Conservation (phyloP, 2,888 invertebrate species). For the Acanthoscelides obtectus region DNA sequence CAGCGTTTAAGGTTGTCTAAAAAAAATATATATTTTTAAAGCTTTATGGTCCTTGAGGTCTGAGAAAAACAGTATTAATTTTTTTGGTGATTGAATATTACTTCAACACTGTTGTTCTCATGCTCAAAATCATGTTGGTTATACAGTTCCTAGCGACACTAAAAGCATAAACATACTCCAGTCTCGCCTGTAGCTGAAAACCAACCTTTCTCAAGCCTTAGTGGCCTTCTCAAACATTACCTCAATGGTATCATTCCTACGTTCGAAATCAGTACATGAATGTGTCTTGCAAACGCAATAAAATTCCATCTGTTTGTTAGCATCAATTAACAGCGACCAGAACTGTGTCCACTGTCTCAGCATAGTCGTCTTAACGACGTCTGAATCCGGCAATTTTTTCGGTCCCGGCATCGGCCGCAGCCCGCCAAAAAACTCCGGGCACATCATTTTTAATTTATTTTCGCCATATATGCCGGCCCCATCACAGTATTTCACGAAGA, state of each 20-base stretch:
- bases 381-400: background rate
- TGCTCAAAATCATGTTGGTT: too few species aligned
- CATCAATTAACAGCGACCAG: background rate
- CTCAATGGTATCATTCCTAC: background rate
- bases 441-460: constrained; percentile 4
- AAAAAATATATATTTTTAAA: too few species aligned
- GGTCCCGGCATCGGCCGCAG: background rate
- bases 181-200: too few species aligned
- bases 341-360: background rate
- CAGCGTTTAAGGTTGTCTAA: too few species aligned
- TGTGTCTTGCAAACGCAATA: background rate
- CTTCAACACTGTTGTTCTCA: too few species aligned
- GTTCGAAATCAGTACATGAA: background rate
- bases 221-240: too few species aligned
- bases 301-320: background rate
- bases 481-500: constrained; percentile 23
- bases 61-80: too few species aligned
- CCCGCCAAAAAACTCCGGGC: background rate
- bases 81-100: too few species aligned
- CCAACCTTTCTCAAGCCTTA: too few species aligned
- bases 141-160: too few species aligned
- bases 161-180: too few species aligned
- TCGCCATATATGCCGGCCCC: background rate
- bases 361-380: background rate
- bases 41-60: too few species aligned